phyloP scores from a whole-genome alignment of 1,140 invertebrate species.

The Leptinotarsa texana region DNA sequence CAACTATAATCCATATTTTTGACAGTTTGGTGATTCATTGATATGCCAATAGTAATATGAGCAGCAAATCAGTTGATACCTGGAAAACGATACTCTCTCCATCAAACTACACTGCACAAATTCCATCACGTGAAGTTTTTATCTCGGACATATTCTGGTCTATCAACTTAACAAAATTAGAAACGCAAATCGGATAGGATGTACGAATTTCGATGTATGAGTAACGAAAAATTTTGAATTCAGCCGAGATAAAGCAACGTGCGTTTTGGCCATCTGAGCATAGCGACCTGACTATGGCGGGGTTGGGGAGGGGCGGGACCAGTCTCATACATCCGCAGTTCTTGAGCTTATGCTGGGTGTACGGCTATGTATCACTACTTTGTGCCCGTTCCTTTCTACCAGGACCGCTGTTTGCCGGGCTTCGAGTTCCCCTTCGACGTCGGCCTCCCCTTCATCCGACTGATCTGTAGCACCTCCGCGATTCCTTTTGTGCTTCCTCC shows the following conservation, averaged over 20 bases:
- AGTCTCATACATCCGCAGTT: slow-evolving; percentile 79
- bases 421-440: slow-evolving; percentile 46
- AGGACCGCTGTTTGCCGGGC: slow-evolving; percentile 76
- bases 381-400: slow-evolving; percentile 83
- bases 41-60: slow-evolving; percentile 42
- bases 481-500: slow-evolving; percentile 82
- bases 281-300: slow-evolving; percentile 44
- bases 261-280: slow-evolving; percentile 32
- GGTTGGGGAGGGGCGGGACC: slow-evolving; percentile 62
- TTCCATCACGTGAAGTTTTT: slow-evolving; percentile 43
- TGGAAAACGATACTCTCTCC: slow-evolving; percentile 53
- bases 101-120: slow-evolving; percentile 55
- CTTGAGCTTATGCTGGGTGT: slow-evolving; percentile 79
- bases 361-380: slow-evolving; percentile 85
- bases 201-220: slow-evolving; percentile 37
- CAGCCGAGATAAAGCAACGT: slow-evolving; percentile 40
- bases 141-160: slow-evolving; percentile 36
- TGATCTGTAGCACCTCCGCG: slow-evolving; percentile 56
- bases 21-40: background rate
- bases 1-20: slow-evolving; percentile 33
- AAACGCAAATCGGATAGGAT: slow-evolving; percentile 1
- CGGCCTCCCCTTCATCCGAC: slow-evolving; percentile 53
- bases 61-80: slow-evolving; percentile 51
- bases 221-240: slow-evolving; percentile 32
- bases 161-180: background rate